phyloP scores from a whole-genome alignment of 1,140 invertebrate species.

The Vollenhovia emeryi region DNA sequence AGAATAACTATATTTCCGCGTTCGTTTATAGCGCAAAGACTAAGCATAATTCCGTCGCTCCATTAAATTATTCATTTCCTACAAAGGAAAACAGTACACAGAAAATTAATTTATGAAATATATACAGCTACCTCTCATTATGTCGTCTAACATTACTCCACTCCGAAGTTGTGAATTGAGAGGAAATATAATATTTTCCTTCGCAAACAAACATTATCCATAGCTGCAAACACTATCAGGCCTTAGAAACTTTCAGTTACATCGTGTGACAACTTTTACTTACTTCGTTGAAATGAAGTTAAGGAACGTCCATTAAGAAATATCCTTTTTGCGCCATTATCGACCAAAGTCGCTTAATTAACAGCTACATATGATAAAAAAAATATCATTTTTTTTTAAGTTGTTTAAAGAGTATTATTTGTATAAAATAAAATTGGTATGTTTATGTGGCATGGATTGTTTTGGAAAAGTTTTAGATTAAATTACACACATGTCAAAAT shows the following conservation, averaged over 20 bases:
- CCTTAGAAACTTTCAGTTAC: neutral
- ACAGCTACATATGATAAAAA: neutral
- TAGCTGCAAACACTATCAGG: neutral
- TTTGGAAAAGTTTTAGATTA: neutral
- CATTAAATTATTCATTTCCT: constrained; percentile 45
- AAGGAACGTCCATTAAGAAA: neutral
- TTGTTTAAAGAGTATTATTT: neutral
- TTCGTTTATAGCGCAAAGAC: constrained; percentile 8
- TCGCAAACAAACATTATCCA: constrained; percentile 5
- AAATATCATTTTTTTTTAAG: neutral
- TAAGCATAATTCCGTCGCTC: constrained; percentile 29
- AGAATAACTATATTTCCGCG: constrained; percentile 8
- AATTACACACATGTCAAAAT: neutral
- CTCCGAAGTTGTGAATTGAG: neutral
- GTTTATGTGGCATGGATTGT: neutral
- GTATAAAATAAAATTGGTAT: neutral
- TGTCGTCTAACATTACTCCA: constrained; percentile 12
- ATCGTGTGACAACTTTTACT: constrained; percentile 1
- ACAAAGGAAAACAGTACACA: neutral
- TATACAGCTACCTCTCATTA: constrained; percentile 25
- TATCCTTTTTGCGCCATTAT: neutral
- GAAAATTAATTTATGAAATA: constrained; percentile 53
- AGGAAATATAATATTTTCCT: constrained; percentile 29
- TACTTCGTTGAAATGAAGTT: neutral
- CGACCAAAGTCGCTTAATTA: neutral